Percentiles rank a stretch among this genome's conserved stretches.
phyloP scores from a whole-genome alignment of 2,113 vertebrate species.

The Crotalus horridus region DNA sequence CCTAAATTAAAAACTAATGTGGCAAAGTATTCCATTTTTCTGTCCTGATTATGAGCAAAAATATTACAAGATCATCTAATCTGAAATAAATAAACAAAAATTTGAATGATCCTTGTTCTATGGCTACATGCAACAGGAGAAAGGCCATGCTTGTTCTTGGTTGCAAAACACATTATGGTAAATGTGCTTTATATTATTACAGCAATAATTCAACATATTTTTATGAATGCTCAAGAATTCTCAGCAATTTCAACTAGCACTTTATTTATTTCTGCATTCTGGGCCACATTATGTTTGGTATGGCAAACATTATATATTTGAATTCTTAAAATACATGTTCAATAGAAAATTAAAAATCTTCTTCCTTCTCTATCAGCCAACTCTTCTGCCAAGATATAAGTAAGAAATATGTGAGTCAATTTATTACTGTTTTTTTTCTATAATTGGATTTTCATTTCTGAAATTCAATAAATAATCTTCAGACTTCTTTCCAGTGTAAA shows the following conservation, averaged over 20 bases:
- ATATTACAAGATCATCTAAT: background rate
- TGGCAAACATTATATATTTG: background rate
- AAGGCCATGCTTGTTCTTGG: background rate
- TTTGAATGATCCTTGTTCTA: background rate
- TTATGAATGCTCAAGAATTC: background rate
- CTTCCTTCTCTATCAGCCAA: background rate
- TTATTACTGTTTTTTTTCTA: background rate
- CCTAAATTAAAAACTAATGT: background rate
- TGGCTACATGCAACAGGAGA: background rate
- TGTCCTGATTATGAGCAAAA: background rate
- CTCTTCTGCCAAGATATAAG: background rate
- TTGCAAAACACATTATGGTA: background rate
- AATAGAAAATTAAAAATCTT: background rate
- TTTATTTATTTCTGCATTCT: background rate
- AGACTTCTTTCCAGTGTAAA: conserved; percentile 29
- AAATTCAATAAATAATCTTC: conserved; percentile 38
- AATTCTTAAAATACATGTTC: background rate
- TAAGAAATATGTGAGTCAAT: background rate
- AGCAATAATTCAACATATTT: background rate
- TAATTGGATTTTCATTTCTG: conserved; percentile 8
- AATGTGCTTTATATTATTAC: background rate
- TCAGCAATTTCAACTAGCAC: background rate
- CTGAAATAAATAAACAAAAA: background rate
- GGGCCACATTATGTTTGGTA: background rate
- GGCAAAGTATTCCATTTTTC: background rate